phyloP scores from a whole-genome alignment of 2,888 invertebrate species.

The Dryobotodes eremita region DNA sequence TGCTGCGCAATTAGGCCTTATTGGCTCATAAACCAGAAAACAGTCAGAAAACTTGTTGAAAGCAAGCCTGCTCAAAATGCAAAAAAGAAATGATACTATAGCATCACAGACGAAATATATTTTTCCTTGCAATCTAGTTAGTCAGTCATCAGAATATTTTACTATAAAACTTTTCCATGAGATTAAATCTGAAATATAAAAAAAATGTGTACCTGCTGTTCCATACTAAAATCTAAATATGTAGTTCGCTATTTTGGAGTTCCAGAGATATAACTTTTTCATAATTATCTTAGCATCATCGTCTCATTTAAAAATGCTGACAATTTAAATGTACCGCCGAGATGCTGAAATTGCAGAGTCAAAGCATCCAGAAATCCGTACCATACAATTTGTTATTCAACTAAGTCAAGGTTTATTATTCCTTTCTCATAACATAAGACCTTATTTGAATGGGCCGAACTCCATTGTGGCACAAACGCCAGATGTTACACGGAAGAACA shows the following conservation, averaged over 20 bases:
- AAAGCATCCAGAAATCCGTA: neutral
- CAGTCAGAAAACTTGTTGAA: neutral
- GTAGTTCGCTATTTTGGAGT: too few relatives aligned
- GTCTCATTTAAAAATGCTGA: too few relatives aligned
- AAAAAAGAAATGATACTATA: neutral
- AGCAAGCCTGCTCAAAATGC: neutral
- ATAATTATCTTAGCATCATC: neutral
- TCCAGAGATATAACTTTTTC: neutral
- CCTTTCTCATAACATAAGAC: slow-evolving; percentile 10
- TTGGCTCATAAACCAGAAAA: too few relatives aligned
- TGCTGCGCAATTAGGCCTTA: too few relatives aligned
- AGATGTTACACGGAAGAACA: slow-evolving; percentile 56
- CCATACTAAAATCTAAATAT: neutral
- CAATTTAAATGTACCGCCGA: neutral
- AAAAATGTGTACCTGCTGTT: neutral
- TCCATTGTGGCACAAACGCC: slow-evolving; percentile 33
- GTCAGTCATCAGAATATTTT: neutral
- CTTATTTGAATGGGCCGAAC: slow-evolving; percentile 39
- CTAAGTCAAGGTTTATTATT: slow-evolving; percentile 30
- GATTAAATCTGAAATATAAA: neutral
- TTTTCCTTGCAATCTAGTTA: neutral
- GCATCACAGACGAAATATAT: neutral
- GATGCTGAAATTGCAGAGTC: neutral
- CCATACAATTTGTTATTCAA: slow-evolving; percentile 18
- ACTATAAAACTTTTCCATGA: neutral